phyloP scores from a whole-genome alignment of 2,797 vertebrate genomes.

The Alcedo atthis region DNA sequence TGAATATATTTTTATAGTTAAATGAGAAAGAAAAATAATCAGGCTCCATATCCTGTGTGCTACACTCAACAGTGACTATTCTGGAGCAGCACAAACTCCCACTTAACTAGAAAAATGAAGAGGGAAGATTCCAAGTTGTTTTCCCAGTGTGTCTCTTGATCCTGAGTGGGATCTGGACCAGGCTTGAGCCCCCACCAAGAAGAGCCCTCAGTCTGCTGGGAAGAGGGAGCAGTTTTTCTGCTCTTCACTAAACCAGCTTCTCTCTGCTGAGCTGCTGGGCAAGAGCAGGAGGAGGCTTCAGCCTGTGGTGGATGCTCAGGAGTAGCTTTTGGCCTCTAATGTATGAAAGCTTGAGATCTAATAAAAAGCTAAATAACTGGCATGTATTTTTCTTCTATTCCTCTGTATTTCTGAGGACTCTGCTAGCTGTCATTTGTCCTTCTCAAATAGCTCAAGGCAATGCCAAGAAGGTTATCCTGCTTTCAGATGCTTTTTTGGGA shows the following conservation, averaged over 20 bases:
- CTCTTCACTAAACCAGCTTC: background rate
- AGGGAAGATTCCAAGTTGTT: background rate
- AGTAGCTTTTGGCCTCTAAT: background rate
- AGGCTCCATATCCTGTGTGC: background rate
- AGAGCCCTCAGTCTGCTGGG: background rate
- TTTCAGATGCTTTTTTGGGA: background rate
- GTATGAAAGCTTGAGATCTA: background rate
- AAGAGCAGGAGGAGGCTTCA: background rate
- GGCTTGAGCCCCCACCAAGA: background rate
- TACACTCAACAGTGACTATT: background rate
- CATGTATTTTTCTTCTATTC: background rate
- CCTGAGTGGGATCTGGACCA: background rate
- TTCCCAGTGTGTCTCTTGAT: background rate
- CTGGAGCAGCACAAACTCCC: background rate
- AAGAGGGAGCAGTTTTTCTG: background rate
- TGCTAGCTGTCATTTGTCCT: background rate
- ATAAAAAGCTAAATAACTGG: background rate
- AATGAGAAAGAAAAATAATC: background rate
- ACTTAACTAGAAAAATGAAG: background rate
- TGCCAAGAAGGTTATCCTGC: background rate
- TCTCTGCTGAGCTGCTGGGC: background rate
- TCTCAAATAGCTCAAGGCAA: background rate
- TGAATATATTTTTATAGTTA: background rate
- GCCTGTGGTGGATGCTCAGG: background rate
- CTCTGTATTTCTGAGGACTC: background rate